Evolutionary conservation across 2,888 invertebrate species (phyloP).

Genomic region (Lucinisca nassula): DNA sequence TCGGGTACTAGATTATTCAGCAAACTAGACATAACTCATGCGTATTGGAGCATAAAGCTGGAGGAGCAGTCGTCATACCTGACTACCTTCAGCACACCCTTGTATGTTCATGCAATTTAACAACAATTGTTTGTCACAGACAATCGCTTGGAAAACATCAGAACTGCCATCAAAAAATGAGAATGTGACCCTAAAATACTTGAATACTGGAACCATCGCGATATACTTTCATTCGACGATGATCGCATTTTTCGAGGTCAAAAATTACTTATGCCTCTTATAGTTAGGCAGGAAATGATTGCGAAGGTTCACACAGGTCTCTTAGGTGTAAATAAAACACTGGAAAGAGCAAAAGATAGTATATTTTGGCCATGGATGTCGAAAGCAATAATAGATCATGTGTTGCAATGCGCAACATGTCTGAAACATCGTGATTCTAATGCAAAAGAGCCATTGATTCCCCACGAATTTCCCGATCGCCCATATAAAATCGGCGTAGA

Average conservation of each 20-base stretch:
- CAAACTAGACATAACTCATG: too few species aligned
- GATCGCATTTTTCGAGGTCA: not conserved
- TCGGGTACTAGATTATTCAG: constrained; percentile 1
- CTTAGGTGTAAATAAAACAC: not conserved
- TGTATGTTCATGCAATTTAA: constrained; percentile 32
- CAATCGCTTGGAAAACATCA: constrained; percentile 15
- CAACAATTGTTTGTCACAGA: constrained; percentile 5
- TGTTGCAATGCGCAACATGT: not conserved
- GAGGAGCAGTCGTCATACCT: not conserved
- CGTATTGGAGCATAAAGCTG: constrained; percentile 7
- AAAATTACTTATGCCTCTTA: not conserved
- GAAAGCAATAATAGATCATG: not conserved
- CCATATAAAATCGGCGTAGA: constrained; percentile 5
- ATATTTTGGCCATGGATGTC: not conserved
- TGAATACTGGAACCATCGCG: not conserved
- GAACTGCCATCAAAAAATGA: not conserved
- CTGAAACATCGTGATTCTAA: not conserved
- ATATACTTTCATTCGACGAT: not conserved
- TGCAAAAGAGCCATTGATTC: not conserved
- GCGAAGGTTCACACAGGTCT: not conserved
- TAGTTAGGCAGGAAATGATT: not conserved
- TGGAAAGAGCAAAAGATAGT: not conserved
- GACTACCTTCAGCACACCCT: constrained; percentile 2
- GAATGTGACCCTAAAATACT: not conserved
- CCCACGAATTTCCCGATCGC: constrained; percentile 14